Conservation (phyloP, 2,797 vertebrate species). For the Chromis chromis region DNA sequence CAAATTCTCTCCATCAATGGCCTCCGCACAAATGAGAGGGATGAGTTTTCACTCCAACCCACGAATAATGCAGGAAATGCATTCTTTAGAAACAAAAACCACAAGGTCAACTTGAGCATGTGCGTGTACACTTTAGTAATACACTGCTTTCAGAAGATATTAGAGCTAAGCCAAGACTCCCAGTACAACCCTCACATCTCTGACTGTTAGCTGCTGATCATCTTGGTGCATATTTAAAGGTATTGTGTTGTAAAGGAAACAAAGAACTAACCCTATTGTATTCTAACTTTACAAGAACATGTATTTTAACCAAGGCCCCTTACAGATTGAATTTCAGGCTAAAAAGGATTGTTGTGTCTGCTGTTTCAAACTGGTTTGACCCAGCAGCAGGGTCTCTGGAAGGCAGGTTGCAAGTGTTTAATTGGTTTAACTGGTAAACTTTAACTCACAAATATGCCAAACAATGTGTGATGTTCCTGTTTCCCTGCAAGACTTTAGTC, state of each 20-base stretch:
- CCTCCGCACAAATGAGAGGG: conserved; percentile 63
- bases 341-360: neutral
- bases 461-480: neutral
- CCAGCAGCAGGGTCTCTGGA: neutral
- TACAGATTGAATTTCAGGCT: neutral
- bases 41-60: conserved; percentile 53
- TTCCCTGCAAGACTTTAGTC: neutral
- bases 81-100: conserved; percentile 31
- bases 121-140: neutral
- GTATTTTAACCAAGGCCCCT: neutral
- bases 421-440: neutral
- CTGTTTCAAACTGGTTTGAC: neutral
- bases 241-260: too few relatives aligned
- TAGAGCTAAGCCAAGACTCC: neutral
- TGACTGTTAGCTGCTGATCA: neutral
- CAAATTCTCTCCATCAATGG: conserved; percentile 65
- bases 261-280: neutral
- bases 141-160: neutral
- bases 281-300: neutral
- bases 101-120: conserved; percentile 27
- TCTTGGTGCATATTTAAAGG: neutral
- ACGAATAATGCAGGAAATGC: conserved; percentile 27
- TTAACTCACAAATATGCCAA: neutral
- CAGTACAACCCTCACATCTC: neutral
- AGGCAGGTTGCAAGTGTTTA: neutral